phyloP scores from a whole-genome alignment of 2,888 invertebrate genomes.

The Atethmia centrago region DNA sequence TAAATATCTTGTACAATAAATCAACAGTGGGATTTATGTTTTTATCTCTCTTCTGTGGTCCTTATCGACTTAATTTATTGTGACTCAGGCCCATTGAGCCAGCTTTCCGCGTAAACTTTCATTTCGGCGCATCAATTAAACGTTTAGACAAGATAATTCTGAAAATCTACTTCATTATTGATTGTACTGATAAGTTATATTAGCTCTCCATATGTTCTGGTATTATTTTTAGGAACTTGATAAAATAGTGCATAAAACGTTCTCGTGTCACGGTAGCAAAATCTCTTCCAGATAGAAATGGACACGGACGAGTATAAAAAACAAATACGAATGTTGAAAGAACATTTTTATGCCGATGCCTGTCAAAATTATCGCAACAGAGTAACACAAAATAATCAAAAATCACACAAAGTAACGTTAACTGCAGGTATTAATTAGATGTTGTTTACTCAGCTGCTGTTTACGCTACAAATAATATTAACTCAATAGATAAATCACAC shows the following conservation, averaged over 20 bases:
- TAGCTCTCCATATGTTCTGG: not conserved
- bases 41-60: conserved; percentile 47
- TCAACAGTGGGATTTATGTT: conserved; percentile 56
- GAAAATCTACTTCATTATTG: conserved; percentile 26
- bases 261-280: not conserved
- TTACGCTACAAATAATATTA: not conserved
- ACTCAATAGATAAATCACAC: conserved; percentile 20
- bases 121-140: conserved; percentile 54
- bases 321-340: too few species aligned
- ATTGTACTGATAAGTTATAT: not conserved
- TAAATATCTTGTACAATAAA: conserved; percentile 51
- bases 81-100: conserved; percentile 16
- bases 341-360: conserved; percentile 1
- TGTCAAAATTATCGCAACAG: conserved; percentile 6
- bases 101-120: conserved; percentile 46
- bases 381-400: conserved; percentile 1
- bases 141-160: conserved; percentile 27
- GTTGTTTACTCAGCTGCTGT: conserved; percentile 1
- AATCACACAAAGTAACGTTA: not conserved
- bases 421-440: not conserved
- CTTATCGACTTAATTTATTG: conserved; percentile 65
- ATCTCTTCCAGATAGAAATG: not conserved
- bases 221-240: not conserved
- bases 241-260: not conserved
- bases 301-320: too few species aligned